Evolutionary conservation across 2,888 invertebrate species (phyloP).

Genomic region (Conus canariensis): DNA sequence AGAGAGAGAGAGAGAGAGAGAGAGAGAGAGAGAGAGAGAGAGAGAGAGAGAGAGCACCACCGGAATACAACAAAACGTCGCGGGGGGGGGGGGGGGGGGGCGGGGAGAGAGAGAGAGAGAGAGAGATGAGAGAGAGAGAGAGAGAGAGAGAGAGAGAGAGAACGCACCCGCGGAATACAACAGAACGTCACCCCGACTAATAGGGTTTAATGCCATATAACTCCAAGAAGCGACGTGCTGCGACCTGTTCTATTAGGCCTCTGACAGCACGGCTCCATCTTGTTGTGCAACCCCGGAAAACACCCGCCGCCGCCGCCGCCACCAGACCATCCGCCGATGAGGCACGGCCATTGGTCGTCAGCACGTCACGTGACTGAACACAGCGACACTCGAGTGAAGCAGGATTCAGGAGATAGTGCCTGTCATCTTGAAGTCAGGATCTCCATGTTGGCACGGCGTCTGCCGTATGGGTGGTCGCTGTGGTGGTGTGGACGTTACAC

Average conservation of each 20-base stretch:
- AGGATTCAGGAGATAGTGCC: background rate
- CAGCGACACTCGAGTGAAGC: background rate
- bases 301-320: background rate
- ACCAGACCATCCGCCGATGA: background rate
- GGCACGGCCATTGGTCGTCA: constrained; percentile 7
- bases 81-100: too few species aligned
- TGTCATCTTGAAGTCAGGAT: too few species aligned
- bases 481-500: too few species aligned
- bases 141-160: too few species aligned
- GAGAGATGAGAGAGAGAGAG: background rate
- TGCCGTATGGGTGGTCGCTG: too few species aligned
- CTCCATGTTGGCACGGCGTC: too few species aligned
- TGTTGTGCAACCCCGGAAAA: constrained; percentile 19
- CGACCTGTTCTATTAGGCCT: constrained; percentile 12
- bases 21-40: background rate
- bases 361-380: background rate
- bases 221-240: background rate
- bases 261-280: background rate
- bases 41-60: background rate
- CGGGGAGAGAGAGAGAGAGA: background rate
- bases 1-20: too few species aligned
- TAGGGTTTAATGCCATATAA: background rate
- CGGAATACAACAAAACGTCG: too few species aligned
- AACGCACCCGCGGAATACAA: too few species aligned
- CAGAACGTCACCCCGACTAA: background rate